Percentiles rank a stretch among this genome's conserved stretches.
phyloP scores from a whole-genome alignment of 2,113 vertebrate species.

The Phaetusa simplex region DNA sequence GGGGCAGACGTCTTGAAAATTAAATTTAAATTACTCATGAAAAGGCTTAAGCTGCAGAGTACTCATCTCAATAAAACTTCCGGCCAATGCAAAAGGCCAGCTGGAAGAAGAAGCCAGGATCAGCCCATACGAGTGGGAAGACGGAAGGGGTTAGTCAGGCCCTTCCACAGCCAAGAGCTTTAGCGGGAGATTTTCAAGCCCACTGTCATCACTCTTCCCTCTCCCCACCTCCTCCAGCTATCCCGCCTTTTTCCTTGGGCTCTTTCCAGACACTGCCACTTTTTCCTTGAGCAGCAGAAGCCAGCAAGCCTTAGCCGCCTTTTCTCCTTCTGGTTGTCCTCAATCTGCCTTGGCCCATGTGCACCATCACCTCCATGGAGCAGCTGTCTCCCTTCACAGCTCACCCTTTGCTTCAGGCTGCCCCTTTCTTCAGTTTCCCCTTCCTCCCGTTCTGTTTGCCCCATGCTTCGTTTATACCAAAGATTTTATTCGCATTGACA shows the following conservation, averaged over 20 bases:
- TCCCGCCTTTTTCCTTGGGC: neutral
- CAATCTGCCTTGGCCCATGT: neutral
- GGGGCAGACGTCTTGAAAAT: neutral
- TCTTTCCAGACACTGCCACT: neutral
- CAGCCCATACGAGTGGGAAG: neutral
- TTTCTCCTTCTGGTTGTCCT: neutral
- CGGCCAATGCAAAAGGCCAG: neutral
- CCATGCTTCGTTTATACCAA: neutral
- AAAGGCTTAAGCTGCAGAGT: neutral
- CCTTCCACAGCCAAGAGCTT: constrained; percentile 10
- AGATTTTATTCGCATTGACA: neutral
- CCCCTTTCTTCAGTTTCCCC: neutral
- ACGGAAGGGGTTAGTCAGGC: constrained; percentile 42
- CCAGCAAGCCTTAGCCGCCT: fast-evolving
- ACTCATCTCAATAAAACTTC: neutral
- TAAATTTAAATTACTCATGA: constrained; percentile 15
- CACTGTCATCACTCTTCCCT: constrained; percentile 7
- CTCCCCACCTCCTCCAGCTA: neutral
- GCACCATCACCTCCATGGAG: fast-evolving
- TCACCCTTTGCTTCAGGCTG: neutral
- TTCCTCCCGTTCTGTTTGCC: neutral
- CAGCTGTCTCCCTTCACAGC: neutral
- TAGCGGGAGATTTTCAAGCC: neutral
- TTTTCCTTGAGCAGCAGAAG: neutral
- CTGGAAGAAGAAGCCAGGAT: neutral